Evolutionary conservation across 35 echinoderm and acorn worm genomes (phyloP).

Genomic region (Hemicentrotus pulcherrimus): DNA sequence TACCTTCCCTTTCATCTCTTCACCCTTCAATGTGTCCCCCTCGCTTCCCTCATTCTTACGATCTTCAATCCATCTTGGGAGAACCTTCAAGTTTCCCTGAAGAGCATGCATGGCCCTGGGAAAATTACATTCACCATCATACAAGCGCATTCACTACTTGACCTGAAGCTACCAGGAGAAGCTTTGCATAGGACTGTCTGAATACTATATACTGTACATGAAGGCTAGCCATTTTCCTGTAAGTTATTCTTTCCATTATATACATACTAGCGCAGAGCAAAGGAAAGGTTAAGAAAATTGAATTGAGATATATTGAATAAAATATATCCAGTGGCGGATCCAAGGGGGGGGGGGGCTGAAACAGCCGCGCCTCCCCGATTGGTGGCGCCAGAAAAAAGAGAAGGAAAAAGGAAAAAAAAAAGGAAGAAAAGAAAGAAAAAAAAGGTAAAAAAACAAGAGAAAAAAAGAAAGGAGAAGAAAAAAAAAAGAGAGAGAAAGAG

Average conservation of each 20-base stretch:
- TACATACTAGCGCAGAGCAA: neutral
- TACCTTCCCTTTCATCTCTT: neutral
- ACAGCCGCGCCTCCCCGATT: no score
- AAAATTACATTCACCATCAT: neutral
- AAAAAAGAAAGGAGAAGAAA: no score
- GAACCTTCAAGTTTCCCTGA: neutral
- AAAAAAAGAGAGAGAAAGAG: no score
- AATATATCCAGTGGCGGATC: no score
- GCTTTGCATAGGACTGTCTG: neutral
- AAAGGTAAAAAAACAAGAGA: no score
- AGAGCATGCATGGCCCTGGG: neutral
- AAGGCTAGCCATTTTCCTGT: neutral
- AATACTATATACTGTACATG: neutral
- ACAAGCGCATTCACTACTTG: neutral
- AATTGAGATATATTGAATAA: no score
- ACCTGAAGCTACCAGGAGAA: neutral
- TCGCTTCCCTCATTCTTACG: neutral
- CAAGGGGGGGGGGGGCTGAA: no score
- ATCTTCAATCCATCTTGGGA: neutral
- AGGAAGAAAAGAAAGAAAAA: no score
- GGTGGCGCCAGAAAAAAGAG: no score
- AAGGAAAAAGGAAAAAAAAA: no score
- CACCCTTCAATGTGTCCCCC: neutral
- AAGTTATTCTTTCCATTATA: neutral
- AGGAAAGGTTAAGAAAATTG: no score